Evolutionary conservation across 2,113 vertebrate species (phyloP).

Genomic region (Macquaria ambigua): DNA sequence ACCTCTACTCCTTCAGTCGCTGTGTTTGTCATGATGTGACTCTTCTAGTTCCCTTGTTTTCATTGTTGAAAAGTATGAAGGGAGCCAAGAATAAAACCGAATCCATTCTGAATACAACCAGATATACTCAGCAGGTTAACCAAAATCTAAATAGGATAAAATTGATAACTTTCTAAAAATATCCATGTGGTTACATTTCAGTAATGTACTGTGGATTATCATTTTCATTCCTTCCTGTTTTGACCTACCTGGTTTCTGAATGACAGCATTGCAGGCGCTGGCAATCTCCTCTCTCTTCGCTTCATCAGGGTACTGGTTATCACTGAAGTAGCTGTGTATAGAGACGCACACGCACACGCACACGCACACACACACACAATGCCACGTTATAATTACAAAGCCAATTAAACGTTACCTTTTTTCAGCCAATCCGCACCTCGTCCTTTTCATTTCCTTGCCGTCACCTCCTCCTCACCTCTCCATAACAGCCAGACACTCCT

Average conservation of each 20-base stretch:
- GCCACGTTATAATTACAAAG: not conserved
- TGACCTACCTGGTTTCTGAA: slow-evolving; percentile 95
- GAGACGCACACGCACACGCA: not conserved
- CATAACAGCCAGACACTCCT: slow-evolving; percentile 98
- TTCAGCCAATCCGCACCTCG: too few relatives aligned
- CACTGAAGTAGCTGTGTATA: slow-evolving; percentile 93
- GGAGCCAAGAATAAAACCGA: not conserved
- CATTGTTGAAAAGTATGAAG: not conserved
- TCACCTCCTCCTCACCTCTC: slow-evolving; percentile 92
- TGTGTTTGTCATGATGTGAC: not conserved
- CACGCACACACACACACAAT: too few relatives aligned
- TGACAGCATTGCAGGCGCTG: slow-evolving; percentile 97
- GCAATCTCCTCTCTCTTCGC: slow-evolving; percentile 98
- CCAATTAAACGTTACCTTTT: not conserved
- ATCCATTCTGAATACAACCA: too few relatives aligned
- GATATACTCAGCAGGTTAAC: not conserved
- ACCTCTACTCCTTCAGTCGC: not conserved
- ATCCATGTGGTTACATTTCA: too few relatives aligned
- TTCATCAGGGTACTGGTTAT: slow-evolving; percentile 98
- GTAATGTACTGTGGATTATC: not conserved
- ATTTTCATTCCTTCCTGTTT: not conserved
- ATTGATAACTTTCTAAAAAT: not conserved
- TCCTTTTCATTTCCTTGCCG: too few relatives aligned
- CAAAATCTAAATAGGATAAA: not conserved
- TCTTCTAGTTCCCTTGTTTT: too few relatives aligned